Evolutionary conservation across 2,888 invertebrate genomes (phyloP), one percentile per base, ranked within the genome.

Genomic region (Nematopogon swammerdamellus): DNA sequence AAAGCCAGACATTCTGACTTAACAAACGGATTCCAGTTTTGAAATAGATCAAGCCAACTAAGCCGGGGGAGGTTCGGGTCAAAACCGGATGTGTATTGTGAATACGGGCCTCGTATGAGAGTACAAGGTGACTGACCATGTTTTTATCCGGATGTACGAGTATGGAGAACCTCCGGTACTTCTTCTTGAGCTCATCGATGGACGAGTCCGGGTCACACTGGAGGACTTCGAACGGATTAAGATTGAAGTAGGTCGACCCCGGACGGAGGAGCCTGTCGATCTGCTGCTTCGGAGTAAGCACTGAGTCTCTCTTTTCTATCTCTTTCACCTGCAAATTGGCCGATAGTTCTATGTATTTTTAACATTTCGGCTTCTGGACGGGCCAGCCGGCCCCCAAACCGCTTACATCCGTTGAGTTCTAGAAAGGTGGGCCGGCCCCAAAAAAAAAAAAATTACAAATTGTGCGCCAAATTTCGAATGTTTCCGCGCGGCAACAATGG

Each of bases 101-200:
- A n/a, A n/a, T n/a, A n/a, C n/a, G n/a, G n/a, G n/a, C n/a, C n/a
- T n/a, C n/a, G n/a, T n/a, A n/a, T n/a, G n/a, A n/a, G n/a, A n/a
- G n/a, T n/a, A n/a, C n/a, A n/a, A n/a, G n/a, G n/a, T 25, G 25
- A 4, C 72, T 68, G 59, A 81, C 80, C 59, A 80, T 84, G 80
- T 99, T 99, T 80, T 99, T 99, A 70, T 99, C 99, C 18, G 99
- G 99, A 87, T 99, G 99, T 30, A 99, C 97, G 62, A 99, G 82
- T 69, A 99, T 95, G 17, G 99, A 98, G 63, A 98, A 84, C 79
- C 93, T 85, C 65, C 95, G 86, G 73, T 97, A 99, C 74, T 96
- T 96, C 70, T 95, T 97, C 72, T 97, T 97, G 49, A 97, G 90
- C 66, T 95, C 95, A 59, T 97, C 95, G 50, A 97, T 69, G 18